Base-by-base conservation (phyloP, 2,888 invertebrate species). In the Leucophenga maculata region DNA sequence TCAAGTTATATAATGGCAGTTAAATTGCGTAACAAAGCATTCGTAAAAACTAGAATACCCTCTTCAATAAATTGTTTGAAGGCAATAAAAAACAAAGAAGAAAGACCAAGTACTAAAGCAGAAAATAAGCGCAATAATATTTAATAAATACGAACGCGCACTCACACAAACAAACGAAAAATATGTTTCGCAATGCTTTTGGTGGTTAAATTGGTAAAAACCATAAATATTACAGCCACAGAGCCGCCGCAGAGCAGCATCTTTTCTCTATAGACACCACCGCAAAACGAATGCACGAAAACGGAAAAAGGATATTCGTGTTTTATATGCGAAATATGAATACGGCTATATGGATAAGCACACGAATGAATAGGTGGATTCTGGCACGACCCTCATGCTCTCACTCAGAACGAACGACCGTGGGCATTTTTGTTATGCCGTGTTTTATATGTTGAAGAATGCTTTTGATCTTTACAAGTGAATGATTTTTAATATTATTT, bases 401-500 rank as follows among this genome's bases (percentile, higher is more conserved):
- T n/a, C 50, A 50, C 50, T 14, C 46, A 46, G n/a, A 4, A 50
- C 50, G 2, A 3, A n/a, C 1, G 6, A 50, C n/a, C 4, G 1
- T 50, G 50, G 50, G 50, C 18, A 50, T n/a, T 50, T 50, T 50
- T 50, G 18, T 50, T 50, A 18, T 50, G 50, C 50, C 50, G 50
- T 18, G 18, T 46, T 62, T 20, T 62, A 46, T 62, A 46, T 62
- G 46, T 46, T 62, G 22, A 82, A 84, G 79, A 84, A 85, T 86
- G 86, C 86, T 86, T 86, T 86, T 86, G 86, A 86, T 86, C 87
- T 86, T 87, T 85, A 84, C 87, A 84, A 85, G 83, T 84, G 83
- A 84, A 85, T 86, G 86, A 83, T 87, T 86, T 85, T 86, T 86
- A 86, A 86, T 86, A 86, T 84, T 78, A 78, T 78, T 50, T 50